Evolutionary conservation across 2,797 vertebrate genomes (phyloP).

Genomic region (Helostoma temminkii): DNA sequence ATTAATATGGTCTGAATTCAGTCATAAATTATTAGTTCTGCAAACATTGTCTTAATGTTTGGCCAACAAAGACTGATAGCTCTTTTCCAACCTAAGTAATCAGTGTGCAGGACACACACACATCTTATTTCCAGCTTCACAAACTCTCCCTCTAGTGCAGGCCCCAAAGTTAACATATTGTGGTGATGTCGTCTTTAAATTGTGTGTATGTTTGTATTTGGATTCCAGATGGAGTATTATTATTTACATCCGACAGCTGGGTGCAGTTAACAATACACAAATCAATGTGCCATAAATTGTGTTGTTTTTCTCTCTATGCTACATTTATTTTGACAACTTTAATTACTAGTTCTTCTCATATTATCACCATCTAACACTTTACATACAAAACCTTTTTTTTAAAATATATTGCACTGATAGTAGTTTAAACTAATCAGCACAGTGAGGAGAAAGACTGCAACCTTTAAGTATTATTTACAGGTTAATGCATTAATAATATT

Average conservation of each 20-base stretch:
- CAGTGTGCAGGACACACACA: too few species aligned
- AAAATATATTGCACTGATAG: neutral
- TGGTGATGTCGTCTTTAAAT: neutral
- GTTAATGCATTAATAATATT: neutral
- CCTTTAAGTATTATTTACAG: neutral
- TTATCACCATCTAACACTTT: neutral
- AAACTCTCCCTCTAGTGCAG: neutral
- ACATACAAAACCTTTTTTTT: neutral
- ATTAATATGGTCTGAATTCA: neutral
- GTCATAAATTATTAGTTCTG: neutral
- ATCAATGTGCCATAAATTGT: neutral
- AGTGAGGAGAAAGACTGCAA: neutral
- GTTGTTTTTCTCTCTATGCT: neutral
- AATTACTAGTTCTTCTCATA: neutral
- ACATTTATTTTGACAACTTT: neutral
- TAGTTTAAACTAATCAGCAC: neutral
- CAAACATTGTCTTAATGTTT: neutral
- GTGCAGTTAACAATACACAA: neutral
- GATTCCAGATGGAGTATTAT: neutral
- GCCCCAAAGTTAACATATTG: neutral
- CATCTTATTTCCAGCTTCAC: too few species aligned
- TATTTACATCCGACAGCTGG: neutral
- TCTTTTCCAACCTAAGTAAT: neutral
- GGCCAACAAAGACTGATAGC: neutral
- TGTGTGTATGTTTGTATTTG: slow-evolving; percentile 1